These are phyloP conservation scores for Pheosia gnoma DNA, from an alignment of 2,888 invertebrate genomes.

Conservation along the genomic window DNA sequence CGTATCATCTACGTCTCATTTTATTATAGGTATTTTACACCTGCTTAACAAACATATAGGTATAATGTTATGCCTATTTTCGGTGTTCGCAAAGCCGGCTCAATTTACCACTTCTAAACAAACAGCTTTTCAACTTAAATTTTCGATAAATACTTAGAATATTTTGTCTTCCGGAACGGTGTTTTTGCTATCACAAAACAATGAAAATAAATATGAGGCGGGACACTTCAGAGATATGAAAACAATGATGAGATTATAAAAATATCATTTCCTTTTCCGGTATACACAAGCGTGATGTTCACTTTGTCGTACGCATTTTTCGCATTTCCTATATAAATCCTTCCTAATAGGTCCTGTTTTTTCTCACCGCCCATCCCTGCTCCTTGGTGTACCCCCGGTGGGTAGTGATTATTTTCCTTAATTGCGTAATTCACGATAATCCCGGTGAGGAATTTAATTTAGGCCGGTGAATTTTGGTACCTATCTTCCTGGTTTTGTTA, in stretches of 20 bases:
- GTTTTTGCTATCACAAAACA: neutral
- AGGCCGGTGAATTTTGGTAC: slow-evolving; percentile 19
- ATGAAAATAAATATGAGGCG: neutral
- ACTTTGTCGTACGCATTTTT: too few species aligned
- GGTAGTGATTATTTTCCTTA: slow-evolving; percentile 69
- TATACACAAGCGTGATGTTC: too few species aligned
- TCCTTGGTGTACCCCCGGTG: slow-evolving; percentile 37
- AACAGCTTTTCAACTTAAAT: neutral
- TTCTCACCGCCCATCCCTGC: slow-evolving; percentile 35
- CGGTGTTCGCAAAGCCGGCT: slow-evolving; percentile 11
- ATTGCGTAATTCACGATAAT: slow-evolving; percentile 70
- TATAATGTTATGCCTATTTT: neutral
- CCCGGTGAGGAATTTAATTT: slow-evolving; percentile 65
- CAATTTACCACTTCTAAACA: slow-evolving; percentile 8
- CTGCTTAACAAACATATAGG: slow-evolving; percentile 20
- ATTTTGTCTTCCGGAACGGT: neutral
- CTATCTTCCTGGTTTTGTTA: slow-evolving; percentile 29
- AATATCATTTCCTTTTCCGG: too few species aligned
- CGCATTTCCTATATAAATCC: too few species aligned
- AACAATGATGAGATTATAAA: too few species aligned
- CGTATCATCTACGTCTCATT: slow-evolving; percentile 41
- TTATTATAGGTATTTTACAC: slow-evolving; percentile 46
- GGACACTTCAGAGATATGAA: too few species aligned
- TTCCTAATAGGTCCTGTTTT: slow-evolving; percentile 31
- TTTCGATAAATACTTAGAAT: neutral